phyloP scores from a whole-genome alignment of 2,888 invertebrate species.

The Adelphocoris suturalis region DNA sequence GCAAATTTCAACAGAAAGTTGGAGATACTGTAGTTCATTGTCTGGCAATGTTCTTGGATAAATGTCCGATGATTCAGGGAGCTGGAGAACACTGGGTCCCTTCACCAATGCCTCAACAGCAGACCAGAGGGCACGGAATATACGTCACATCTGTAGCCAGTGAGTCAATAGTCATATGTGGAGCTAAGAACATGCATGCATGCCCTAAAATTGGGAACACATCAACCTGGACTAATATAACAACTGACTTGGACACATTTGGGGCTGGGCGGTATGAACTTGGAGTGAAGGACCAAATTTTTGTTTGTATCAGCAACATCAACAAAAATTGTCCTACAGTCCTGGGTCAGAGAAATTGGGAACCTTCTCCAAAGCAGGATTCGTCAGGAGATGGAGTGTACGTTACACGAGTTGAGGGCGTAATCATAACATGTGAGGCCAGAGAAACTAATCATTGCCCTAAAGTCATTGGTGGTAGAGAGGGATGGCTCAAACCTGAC shows the following conservation, averaged over 20 bases:
- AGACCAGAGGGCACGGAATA: background rate
- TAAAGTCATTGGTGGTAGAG: conserved; percentile 2
- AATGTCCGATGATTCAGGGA: background rate
- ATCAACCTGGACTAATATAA: background rate
- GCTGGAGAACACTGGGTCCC: background rate
- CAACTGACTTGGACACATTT: background rate
- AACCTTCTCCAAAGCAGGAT: conserved; percentile 8
- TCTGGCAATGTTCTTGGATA: background rate
- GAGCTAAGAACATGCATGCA: background rate
- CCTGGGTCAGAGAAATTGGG: background rate
- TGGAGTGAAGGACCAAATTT: background rate
- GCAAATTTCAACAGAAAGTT: background rate
- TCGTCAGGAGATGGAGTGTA: background rate
- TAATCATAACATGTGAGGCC: conserved; percentile 7
- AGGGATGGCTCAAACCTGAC: background rate
- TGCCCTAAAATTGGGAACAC: background rate
- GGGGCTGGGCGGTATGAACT: background rate
- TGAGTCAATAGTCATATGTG: background rate
- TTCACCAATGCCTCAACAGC: background rate
- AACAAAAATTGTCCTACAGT: background rate
- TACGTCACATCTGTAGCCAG: background rate
- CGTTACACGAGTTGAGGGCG: background rate
- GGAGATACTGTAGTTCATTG: background rate
- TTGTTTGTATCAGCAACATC: background rate
- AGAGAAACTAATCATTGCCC: background rate